Percentiles rank a stretch among this genome's conserved stretches.
Conservation (phyloP, 2,888 invertebrate species). For the Synanthedon tipuliformis region DNA sequence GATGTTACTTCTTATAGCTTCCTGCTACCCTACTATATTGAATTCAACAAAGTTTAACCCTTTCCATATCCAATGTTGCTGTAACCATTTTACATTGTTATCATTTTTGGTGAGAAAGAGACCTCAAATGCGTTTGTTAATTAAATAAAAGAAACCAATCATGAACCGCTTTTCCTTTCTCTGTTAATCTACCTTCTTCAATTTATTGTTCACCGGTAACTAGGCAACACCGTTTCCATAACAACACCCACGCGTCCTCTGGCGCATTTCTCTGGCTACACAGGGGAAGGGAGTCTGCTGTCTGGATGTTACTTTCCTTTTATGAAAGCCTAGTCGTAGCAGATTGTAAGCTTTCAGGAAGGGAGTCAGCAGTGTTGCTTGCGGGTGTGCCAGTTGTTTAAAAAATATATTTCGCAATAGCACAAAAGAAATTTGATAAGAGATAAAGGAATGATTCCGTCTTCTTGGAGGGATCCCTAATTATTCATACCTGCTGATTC, state of each 20-base stretch:
- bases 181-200: constrained; percentile 20
- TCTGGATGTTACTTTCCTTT: constrained; percentile 7
- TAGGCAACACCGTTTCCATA: constrained; percentile 52
- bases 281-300: constrained; percentile 16
- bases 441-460: too few relatives aligned
- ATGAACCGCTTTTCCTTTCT: background rate
- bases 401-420: too few relatives aligned
- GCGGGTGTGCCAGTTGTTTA: too few relatives aligned
- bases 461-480: too few relatives aligned
- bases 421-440: too few relatives aligned
- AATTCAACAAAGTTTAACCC: constrained; percentile 28
- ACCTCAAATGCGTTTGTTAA: background rate
- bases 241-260: constrained; percentile 56
- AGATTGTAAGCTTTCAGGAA: constrained; percentile 79
- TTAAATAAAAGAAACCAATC: background rate
- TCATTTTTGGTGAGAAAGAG: constrained; percentile 4
- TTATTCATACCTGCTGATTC: too few relatives aligned
- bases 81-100: background rate
- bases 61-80: constrained; percentile 10
- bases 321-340: constrained; percentile 67
- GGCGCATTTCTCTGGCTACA: constrained; percentile 53
- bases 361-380: constrained; percentile 19
- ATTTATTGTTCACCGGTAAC: constrained; percentile 37
- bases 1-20: constrained; percentile 3
- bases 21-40: constrained; percentile 16